Percentiles rank a stretch among this genome's conserved stretches.
Conservation (phyloP, 64 coral and sea anemone genomes). For the Astreopora myriophthalma region DNA sequence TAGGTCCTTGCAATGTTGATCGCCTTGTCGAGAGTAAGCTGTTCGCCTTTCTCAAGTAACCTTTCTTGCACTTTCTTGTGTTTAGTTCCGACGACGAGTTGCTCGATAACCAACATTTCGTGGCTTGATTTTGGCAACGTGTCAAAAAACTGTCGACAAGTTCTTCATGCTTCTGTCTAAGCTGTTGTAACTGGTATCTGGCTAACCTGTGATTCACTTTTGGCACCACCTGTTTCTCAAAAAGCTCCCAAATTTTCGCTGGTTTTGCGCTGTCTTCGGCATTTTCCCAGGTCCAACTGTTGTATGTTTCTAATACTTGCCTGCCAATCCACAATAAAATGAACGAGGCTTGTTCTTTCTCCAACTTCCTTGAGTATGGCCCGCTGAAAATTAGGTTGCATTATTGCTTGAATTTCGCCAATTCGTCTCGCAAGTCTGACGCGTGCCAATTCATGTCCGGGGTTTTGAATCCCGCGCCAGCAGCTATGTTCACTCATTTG, state of each 20-base stretch:
- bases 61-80: constrained; percentile 62
- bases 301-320: constrained; percentile 52
- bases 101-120: constrained; percentile 65
- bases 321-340: constrained; percentile 69
- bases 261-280: constrained; percentile 48
- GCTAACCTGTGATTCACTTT: constrained; percentile 61
- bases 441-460: constrained; percentile 50
- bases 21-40: constrained; percentile 49
- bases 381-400: constrained; percentile 67
- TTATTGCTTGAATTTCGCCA: constrained; percentile 50
- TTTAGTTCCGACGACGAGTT: constrained; percentile 62
- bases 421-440: constrained; percentile 54
- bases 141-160: constrained; percentile 30
- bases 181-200: constrained; percentile 64
- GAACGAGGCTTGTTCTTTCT: constrained; percentile 66
- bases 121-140: constrained; percentile 53
- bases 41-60: constrained; percentile 27
- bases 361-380: constrained; percentile 26
- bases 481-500: not conserved
- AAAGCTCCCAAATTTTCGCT: constrained; percentile 48
- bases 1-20: constrained; percentile 64
- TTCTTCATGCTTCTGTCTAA: constrained; percentile 52
- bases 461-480: constrained; percentile 7
- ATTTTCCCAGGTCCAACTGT: constrained; percentile 60
- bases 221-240: constrained; percentile 63